Base-by-base conservation (phyloP, 2,888 invertebrate species). In the Pristionchus entomophagus region DNA sequence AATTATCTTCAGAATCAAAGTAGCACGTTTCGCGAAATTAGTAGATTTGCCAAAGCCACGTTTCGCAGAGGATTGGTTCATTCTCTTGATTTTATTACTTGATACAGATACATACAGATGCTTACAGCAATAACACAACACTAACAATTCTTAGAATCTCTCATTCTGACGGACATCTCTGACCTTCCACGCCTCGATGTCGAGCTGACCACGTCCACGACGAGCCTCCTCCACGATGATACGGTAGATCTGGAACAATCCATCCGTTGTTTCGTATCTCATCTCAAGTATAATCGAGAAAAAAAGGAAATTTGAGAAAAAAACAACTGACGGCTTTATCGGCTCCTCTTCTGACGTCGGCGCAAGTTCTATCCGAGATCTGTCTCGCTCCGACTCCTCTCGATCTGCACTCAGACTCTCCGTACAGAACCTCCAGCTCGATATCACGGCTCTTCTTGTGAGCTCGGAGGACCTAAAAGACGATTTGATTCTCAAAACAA, bases 181-280 rank as follows among this genome's bases (percentile, higher is more conserved):
- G 83, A 84, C 83, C 65, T 84, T 84, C 83, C 83, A 84, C 10
- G 83, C 83, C 32, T 84, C 83, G 32, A 84, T 51, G 26, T 84
- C 83, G n/a, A 65, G 83, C 45, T 49, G 62, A 2, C 83, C 83
- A 84, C 83, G 83, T 45, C 83, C 83, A 65, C 83, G 83, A 49
- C 83, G 83, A 51, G 62, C 62, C 49, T 84, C 83, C 14, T 84
- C 83, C 6, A 84, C 83, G 83, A 65, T 65, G 32, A 84, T 49
- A 65, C 83, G 83, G 83, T 84, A 84, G 83, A 84, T 65, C 83
- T 84, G 32, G 0, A 38, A 49, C 0, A 26, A 12, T 29, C 56
- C 56, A 56, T n/a, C n/a, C n/a, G n/a, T n/a, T n/a, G 38, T 22
- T 26, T 35, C 22, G 65, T 22, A 19, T 38, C 59, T 53, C n/a